phyloP scores from a whole-genome alignment of 1,140 invertebrate species.

The Diorhabda carinulata region DNA sequence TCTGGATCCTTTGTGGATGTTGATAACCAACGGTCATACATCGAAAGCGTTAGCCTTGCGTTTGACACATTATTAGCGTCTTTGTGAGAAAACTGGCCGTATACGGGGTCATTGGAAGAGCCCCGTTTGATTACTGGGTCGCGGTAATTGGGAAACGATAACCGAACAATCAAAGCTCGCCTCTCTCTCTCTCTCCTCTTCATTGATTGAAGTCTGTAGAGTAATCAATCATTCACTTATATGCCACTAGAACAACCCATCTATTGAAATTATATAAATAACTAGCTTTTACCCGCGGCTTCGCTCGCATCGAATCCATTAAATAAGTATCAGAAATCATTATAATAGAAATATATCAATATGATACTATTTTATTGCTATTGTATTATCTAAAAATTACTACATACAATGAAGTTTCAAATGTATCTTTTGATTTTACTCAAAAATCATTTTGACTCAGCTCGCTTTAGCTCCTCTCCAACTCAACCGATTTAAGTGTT shows the following conservation, averaged over 20 bases:
- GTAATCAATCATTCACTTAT: constrained; percentile 2
- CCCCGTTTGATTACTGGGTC: constrained; percentile 1
- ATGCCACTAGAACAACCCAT: neutral
- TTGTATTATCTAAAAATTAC: no score
- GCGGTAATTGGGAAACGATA: constrained; percentile 48
- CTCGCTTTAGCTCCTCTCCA: no score
- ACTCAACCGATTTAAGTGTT: no score
- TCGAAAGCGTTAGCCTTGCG: constrained; percentile 23
- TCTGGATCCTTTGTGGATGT: neutral
- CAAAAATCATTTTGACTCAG: no score
- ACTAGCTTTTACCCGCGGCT: no score
- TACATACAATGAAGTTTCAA: no score
- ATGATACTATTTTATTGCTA: no score
- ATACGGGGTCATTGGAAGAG: constrained; percentile 4
- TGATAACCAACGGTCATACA: constrained; percentile 23
- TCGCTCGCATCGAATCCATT: no score
- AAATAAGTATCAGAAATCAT: no score
- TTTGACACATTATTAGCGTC: constrained; percentile 24
- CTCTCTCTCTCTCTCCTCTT: neutral
- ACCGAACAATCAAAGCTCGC: neutral
- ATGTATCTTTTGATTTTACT: no score
- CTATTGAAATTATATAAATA: no score
- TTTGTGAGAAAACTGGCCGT: neutral
- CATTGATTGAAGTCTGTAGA: neutral
- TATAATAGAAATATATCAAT: no score